Percentiles rank a stretch among this genome's conserved stretches.
phyloP scores from a whole-genome alignment of 1,140 invertebrate genomes.

The Penaeus japonicus region DNA sequence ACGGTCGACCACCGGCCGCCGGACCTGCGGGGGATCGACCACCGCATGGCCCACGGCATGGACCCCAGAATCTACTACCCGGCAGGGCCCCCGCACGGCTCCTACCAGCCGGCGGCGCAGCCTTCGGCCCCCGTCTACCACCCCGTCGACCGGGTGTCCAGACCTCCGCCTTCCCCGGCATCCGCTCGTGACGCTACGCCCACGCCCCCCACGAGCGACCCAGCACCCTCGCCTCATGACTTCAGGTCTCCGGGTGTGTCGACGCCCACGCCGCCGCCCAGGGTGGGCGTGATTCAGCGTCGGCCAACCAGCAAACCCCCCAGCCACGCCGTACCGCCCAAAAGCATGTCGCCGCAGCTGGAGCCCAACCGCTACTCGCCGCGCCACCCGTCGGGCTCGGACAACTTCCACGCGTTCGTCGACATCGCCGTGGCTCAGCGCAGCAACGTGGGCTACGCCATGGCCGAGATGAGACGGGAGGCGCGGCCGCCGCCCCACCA shows the following conservation, averaged over 20 bases:
- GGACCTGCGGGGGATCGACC: constrained; percentile 1
- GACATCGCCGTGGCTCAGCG: constrained; percentile 35
- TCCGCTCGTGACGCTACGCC: constrained; percentile 57
- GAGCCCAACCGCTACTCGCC: constrained; percentile 48
- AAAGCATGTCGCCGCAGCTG: constrained; percentile 63
- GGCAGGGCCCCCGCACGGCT: constrained; percentile 15
- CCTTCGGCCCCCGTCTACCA: constrained; percentile 26
- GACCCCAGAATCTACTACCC: constrained; percentile 35
- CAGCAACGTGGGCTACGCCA: neutral
- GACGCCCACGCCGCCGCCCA: constrained; percentile 65
- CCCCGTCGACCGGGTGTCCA: constrained; percentile 24
- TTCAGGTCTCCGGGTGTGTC: constrained; percentile 67
- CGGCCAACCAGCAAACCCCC: constrained; percentile 63
- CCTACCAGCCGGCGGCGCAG: constrained; percentile 27
- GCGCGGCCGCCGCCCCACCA: constrained; percentile 43
- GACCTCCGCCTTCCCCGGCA: constrained; percentile 58
- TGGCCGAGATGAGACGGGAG: constrained; percentile 29
- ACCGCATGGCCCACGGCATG: constrained; percentile 37
- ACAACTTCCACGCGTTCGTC: constrained; percentile 29
- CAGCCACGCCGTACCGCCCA: constrained; percentile 60
- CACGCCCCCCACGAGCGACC: constrained; percentile 52
- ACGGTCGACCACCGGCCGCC: constrained; percentile 33
- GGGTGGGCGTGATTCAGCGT: constrained; percentile 76
- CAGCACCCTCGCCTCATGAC: constrained; percentile 24
- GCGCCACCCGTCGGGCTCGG: constrained; percentile 18